Evolutionary conservation across 2,888 invertebrate genomes (phyloP).

Genomic region (Melanchra persicariae): DNA sequence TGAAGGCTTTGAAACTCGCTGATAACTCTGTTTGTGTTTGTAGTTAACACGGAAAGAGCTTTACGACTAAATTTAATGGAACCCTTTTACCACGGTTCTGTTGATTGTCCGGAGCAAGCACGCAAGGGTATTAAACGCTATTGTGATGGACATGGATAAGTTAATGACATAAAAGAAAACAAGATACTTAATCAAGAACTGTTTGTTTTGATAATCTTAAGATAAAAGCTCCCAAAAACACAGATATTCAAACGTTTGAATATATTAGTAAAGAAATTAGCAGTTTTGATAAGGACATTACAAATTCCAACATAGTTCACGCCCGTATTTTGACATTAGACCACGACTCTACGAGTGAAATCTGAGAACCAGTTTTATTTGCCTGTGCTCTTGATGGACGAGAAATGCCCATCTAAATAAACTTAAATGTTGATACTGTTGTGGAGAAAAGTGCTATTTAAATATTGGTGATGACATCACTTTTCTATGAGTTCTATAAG

Average conservation of each 20-base stretch:
- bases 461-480: slow-evolving; percentile 8
- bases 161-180: slow-evolving; percentile 21
- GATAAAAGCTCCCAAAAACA: not conserved
- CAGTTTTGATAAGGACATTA: slow-evolving; percentile 24
- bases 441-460: slow-evolving; percentile 40
- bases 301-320: slow-evolving; percentile 37
- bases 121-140: slow-evolving; percentile 29
- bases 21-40: slow-evolving; percentile 73
- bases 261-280: slow-evolving; percentile 13
- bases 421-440: slow-evolving; percentile 55
- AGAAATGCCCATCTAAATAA: slow-evolving; percentile 56
- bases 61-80: slow-evolving; percentile 70
- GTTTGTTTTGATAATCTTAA: not conserved
- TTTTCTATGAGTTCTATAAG: not conserved
- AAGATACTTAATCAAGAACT: slow-evolving; percentile 10
- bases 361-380: slow-evolving; percentile 76
- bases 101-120: slow-evolving; percentile 49
- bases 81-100: slow-evolving; percentile 59
- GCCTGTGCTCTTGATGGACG: slow-evolving; percentile 64
- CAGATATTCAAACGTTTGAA: not conserved
- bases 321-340: slow-evolving; percentile 69
- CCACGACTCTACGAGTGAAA: slow-evolving; percentile 72
- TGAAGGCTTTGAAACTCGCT: slow-evolving; percentile 67
- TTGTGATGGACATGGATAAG: slow-evolving; percentile 31
- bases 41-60: slow-evolving; percentile 66